These are phyloP conservation scores for Drosophila merina DNA, from an alignment of 2,888 invertebrate species.

Conservation along the genomic window DNA sequence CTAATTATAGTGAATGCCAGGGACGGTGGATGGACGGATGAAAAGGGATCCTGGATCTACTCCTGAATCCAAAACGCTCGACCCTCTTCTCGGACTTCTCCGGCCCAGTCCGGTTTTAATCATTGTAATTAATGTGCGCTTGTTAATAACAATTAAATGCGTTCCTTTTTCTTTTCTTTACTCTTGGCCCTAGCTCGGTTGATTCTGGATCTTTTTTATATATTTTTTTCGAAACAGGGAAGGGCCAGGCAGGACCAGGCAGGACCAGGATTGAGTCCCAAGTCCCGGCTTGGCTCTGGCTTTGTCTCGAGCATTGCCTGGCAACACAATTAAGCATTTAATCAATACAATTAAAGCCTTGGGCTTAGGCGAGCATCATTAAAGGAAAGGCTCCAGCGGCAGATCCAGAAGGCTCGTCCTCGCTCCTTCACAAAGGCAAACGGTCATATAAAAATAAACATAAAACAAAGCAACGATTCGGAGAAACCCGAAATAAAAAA, in stretches of 20 bases:
- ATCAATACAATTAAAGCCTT: constrained; percentile 76
- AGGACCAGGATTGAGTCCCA: constrained; percentile 4
- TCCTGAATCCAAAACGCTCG: background rate
- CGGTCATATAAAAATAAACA: constrained; percentile 64
- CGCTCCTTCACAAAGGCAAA: constrained; percentile 18
- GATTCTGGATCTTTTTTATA: background rate
- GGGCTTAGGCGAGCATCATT: constrained; percentile 64
- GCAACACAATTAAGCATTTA: constrained; percentile 67
- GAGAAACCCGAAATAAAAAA: constrained; percentile 7
- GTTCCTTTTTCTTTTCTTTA: constrained; percentile 32
- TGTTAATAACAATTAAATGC: constrained; percentile 75
- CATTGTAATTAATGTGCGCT: constrained; percentile 73
- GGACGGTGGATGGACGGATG: background rate
- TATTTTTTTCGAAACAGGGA: background rate
- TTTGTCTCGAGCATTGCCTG: constrained; percentile 33
- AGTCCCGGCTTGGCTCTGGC: constrained; percentile 19
- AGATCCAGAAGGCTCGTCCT: constrained; percentile 7
- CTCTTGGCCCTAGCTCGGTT: background rate
- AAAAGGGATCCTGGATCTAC: constrained; percentile 9
- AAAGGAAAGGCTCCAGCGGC: constrained; percentile 43
- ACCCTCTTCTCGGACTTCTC: background rate
- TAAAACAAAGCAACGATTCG: constrained; percentile 61
- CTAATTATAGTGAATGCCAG: constrained; percentile 71
- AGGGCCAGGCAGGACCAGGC: no score
- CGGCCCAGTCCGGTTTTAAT: constrained; percentile 51